A percentile compares a stretch with the other conserved stretches of the same genome.
Conservation (phyloP, 2,888 invertebrate genomes). For the Himalopsyche kuldschensis region DNA sequence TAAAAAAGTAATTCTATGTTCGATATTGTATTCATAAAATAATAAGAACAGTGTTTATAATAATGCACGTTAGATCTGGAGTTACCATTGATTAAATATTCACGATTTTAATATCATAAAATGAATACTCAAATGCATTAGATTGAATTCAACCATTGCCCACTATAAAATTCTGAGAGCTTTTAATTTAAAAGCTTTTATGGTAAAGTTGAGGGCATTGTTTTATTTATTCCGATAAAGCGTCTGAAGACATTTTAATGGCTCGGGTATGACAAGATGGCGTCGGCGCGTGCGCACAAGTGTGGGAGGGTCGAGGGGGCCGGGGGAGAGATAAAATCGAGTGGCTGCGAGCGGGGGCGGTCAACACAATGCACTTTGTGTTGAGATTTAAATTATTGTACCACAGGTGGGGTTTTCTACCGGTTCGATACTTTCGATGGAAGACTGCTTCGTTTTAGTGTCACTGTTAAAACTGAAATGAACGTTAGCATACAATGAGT, state of each 20-base stretch:
- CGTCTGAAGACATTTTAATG: background rate
- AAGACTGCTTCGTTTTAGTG: no score
- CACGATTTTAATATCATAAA: no score
- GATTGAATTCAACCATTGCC: background rate
- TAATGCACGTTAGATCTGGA: no score
- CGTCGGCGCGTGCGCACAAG: constrained; percentile 15
- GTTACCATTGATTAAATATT: no score
- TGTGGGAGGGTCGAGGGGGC: background rate
- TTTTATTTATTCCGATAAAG: background rate
- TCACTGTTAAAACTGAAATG: no score
- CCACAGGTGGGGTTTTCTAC: background rate
- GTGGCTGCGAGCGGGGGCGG: constrained; percentile 8
- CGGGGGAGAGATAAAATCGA: constrained; percentile 6
- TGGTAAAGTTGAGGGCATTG: background rate
- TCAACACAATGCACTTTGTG: background rate
- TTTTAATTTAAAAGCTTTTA: background rate
- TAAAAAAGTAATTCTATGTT: no score
- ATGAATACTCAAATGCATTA: background rate
- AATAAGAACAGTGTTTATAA: no score
- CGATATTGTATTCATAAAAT: no score
- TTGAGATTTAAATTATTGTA: background rate
- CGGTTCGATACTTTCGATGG: background rate
- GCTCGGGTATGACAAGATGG: constrained; percentile 8
- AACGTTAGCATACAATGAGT: no score
- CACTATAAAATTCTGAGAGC: background rate